These are phyloP conservation scores for Metaphire vulgaris DNA, from an alignment of 1,140 invertebrate genomes.

Conservation along the genomic window DNA sequence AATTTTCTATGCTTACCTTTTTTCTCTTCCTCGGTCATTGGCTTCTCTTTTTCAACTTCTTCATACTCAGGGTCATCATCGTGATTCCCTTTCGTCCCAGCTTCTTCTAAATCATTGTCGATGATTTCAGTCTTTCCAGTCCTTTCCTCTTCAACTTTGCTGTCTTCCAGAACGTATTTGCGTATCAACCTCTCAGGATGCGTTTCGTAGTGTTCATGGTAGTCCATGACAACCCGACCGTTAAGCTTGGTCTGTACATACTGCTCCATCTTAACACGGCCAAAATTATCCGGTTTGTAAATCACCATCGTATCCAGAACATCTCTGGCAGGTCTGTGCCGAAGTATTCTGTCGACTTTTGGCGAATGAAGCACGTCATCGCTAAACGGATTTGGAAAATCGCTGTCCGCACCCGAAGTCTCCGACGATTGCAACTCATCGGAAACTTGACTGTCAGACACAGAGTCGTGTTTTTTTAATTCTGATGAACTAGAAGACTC, in stretches of 20 bases:
- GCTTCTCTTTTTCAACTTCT: conserved; percentile 8
- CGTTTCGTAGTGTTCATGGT: neutral
- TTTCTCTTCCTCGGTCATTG: conserved; percentile 24
- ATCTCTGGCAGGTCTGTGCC: neutral
- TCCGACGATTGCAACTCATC: too few relatives aligned
- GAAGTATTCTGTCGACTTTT: neutral
- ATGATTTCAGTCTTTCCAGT: neutral
- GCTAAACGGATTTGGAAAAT: neutral
- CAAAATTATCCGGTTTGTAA: neutral
- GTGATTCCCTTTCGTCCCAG: conserved; percentile 29
- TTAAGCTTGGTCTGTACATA: conserved; percentile 4
- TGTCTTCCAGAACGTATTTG: neutral
- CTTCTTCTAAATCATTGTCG: too few relatives aligned
- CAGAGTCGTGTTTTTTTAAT: too few relatives aligned
- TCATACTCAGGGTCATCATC: neutral
- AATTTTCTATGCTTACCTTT: too few relatives aligned
- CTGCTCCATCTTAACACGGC: conserved; percentile 4
- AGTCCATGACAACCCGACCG: conserved; percentile 4
- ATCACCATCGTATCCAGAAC: neutral
- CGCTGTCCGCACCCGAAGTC: too few relatives aligned
- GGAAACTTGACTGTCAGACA: too few relatives aligned
- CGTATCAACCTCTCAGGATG: conserved; percentile 14
- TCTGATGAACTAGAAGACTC: too few relatives aligned
- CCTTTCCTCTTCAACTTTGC: neutral
- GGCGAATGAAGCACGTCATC: neutral